These are phyloP conservation scores for Vesta saturnalis DNA, from an alignment of 2,888 invertebrate genomes.

Conservation along the genomic window DNA sequence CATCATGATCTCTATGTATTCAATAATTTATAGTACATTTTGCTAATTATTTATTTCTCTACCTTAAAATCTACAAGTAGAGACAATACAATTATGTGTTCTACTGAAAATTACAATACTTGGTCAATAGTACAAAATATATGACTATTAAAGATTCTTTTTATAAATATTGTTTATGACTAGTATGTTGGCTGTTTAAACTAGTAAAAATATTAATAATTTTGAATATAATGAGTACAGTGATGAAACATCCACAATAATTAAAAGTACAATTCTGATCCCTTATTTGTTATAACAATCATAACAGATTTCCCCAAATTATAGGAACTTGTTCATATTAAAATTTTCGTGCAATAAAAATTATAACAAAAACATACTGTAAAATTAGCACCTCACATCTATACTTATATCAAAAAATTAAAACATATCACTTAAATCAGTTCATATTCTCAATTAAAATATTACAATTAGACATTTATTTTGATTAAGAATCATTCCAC, in stretches of 20 bases:
- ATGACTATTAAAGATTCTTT: conserved; percentile 41
- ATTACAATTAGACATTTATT: too few relatives aligned
- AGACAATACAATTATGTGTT: conserved; percentile 29
- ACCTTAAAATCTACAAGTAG: conserved; percentile 41
- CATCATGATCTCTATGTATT: too few relatives aligned
- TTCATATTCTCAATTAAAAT: too few relatives aligned
- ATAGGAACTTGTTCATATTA: too few relatives aligned
- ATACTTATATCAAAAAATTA: neutral
- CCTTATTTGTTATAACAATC: too few relatives aligned
- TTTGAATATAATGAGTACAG: neutral
- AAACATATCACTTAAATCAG: neutral
- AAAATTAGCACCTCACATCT: neutral
- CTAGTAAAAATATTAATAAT: conserved; percentile 21
- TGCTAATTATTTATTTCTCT: conserved; percentile 39
- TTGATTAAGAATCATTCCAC: too few relatives aligned
- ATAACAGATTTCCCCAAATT: too few relatives aligned
- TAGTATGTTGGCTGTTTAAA: conserved; percentile 43
- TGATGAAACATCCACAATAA: neutral
- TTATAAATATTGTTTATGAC: conserved; percentile 51
- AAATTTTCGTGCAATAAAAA: too few relatives aligned
- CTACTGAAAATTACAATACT: conserved; percentile 49
- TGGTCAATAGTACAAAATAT: conserved; percentile 52
- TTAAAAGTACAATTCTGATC: too few relatives aligned
- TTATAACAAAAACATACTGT: too few relatives aligned
- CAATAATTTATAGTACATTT: conserved; percentile 4